Percentiles rank a stretch among this genome's conserved stretches.
phyloP scores from a whole-genome alignment of 2,113 vertebrate species.

The Phrynosoma platyrhinos region DNA sequence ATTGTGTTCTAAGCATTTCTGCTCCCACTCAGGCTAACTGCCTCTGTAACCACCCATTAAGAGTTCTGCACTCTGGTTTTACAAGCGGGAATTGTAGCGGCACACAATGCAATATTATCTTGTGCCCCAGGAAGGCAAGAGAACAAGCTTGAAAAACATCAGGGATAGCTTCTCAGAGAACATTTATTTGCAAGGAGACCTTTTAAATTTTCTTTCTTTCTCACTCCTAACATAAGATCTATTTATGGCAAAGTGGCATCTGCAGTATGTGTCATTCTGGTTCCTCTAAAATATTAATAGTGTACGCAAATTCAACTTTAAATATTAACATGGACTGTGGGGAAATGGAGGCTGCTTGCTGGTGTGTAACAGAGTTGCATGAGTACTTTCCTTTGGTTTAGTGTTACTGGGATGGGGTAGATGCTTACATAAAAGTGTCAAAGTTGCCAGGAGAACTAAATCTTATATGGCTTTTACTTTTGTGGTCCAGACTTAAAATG shows the following conservation, averaged over 20 bases:
- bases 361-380: neutral
- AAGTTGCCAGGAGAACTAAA: neutral
- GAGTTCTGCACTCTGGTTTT: conserved; percentile 33
- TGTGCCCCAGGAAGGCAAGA: conserved; percentile 26
- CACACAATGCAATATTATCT: conserved; percentile 39
- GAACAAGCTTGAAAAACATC: conserved; percentile 20
- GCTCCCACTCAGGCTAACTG: conserved; percentile 34
- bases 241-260: conserved; percentile 65
- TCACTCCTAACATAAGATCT: conserved; percentile 41
- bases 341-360: neutral
- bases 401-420: neutral
- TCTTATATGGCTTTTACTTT: neutral
- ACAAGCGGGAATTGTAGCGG: conserved; percentile 29
- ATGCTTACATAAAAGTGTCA: neutral
- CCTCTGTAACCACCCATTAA: conserved; percentile 31
- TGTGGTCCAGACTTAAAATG: neutral
- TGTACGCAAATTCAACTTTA: conserved; percentile 58
- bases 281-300: conserved; percentile 65
- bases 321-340: conserved; percentile 36
- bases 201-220: conserved; percentile 44
- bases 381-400: neutral
- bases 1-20: conserved; percentile 38
- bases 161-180: neutral
- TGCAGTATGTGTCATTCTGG: conserved; percentile 61
- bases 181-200: conserved; percentile 64